phyloP scores from a whole-genome alignment of 2,113 vertebrate genomes.

The Rhineura floridana region DNA sequence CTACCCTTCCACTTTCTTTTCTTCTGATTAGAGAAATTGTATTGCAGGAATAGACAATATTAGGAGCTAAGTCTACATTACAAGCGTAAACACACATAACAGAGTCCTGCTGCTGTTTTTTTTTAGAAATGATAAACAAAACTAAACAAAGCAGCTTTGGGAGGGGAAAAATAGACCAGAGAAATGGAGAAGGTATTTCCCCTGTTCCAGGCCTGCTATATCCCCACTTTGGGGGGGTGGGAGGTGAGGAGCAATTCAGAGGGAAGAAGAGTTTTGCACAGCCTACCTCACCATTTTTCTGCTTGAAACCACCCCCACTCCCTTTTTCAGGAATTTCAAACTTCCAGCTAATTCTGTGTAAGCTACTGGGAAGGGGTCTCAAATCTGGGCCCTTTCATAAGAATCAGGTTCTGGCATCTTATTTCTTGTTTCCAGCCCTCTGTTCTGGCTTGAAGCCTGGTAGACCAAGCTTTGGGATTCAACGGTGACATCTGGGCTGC shows the following conservation, averaged over 20 bases:
- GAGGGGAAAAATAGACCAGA: not conserved
- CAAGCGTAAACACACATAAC: not conserved
- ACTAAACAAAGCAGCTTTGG: not conserved
- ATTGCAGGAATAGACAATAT: conserved; percentile 55
- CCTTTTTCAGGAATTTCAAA: not conserved
- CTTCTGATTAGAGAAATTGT: conserved; percentile 65
- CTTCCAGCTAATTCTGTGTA: not conserved
- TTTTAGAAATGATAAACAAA: not conserved
- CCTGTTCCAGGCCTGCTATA: too few species aligned
- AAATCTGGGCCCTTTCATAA: not conserved
- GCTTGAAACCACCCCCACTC: not conserved
- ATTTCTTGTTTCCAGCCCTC: not conserved
- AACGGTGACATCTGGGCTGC: not conserved
- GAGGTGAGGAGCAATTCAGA: not conserved
- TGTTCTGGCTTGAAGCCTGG: not conserved
- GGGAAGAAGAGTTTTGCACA: not conserved
- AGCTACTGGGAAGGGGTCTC: too few species aligned
- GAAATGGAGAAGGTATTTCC: too few species aligned
- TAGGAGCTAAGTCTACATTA: not conserved
- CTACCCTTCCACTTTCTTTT: conserved; percentile 30
- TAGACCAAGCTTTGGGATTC: not conserved
- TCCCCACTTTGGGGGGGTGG: not conserved
- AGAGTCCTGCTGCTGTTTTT: not conserved
- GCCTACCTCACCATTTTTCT: not conserved
- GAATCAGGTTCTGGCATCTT: not conserved